Evolutionary conservation across 2,888 invertebrate species (phyloP), one percentile per base, ranked within the genome.

Genomic region (Amphipyra berbera): DNA sequence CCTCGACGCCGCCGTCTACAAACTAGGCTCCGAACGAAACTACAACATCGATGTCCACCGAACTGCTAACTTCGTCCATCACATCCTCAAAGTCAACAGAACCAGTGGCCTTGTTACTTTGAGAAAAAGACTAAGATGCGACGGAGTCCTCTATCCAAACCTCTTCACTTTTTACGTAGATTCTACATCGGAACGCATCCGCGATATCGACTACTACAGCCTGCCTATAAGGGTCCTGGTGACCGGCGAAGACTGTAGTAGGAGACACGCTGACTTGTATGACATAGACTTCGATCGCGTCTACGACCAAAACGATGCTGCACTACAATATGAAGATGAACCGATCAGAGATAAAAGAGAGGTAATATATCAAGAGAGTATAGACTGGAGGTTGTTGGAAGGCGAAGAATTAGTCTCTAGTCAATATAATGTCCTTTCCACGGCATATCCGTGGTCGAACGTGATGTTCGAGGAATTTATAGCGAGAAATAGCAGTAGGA

Each of bases 151-250:
- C 75, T 98, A 98, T 85, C 98, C 98, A 0, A 97, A 97, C 82
- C 95, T 98, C 59, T 98, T 98, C 88, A 98, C 98, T 5, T 96
- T 98, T 85, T 97, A 98, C 89, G 97, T 98, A 66, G 98, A 98
- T 87, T 98, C 98, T 38, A 97, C 97, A 53, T 97, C 98, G 68
- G 97, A 97, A 80, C 95, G 97, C 57, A 94, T 97, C 68, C 95
- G 97, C 49, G 97, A 97, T 76, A 97, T 98, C 68, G 97, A 98
- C 85, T 98, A 97, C 87, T 97, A 97, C 84, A 97, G 98, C 82
- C 88, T 98, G 60, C 97, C 98, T 0, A 94, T 98, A 64, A 95
- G 98, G 71, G 95, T 98, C 56, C 95, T 97, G 74, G 96, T 98
- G 38, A 96, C 96, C 10, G 97, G 97, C 0, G 95, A 95, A 70